Conservation (phyloP, 2,888 invertebrate genomes). For the Xestoiulus laeticollis region DNA sequence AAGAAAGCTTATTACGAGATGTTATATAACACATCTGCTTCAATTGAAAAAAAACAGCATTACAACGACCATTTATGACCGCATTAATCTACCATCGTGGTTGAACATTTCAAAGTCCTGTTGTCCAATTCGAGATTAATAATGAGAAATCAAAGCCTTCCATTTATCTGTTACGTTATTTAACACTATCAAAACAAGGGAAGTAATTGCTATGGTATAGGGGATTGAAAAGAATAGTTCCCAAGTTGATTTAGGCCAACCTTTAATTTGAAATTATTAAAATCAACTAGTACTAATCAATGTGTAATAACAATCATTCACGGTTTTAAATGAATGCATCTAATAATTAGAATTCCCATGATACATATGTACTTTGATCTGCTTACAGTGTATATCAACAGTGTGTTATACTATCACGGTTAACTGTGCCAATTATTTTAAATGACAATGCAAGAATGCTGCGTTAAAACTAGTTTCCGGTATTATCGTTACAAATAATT, state of each 20-base stretch:
- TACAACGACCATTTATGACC: not conserved
- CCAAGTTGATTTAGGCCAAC: too few relatives aligned
- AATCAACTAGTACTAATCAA: too few relatives aligned
- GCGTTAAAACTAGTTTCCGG: not conserved
- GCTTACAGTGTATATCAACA: not conserved
- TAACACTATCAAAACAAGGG: too few relatives aligned
- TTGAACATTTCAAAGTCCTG: slow-evolving; percentile 5
- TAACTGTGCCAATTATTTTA: not conserved
- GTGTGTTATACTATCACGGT: not conserved
- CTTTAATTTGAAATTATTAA: too few relatives aligned
- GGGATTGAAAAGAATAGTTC: too few relatives aligned
- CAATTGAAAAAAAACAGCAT: not conserved
- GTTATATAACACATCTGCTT: too few relatives aligned
- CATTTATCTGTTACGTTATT: too few relatives aligned
- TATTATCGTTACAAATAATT: slow-evolving; percentile 13
- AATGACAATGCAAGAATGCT: not conserved
- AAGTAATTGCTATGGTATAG: too few relatives aligned
- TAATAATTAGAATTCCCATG: not conserved
- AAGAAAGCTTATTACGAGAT: too few relatives aligned
- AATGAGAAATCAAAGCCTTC: not conserved
- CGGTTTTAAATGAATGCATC: not conserved
- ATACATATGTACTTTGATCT: not conserved
- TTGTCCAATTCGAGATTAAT: not conserved
- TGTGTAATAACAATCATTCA: not conserved
- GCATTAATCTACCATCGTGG: not conserved